These are phyloP conservation scores for Cistogaster globosa DNA, from an alignment of 2,888 invertebrate species.

Conservation along the genomic window DNA sequence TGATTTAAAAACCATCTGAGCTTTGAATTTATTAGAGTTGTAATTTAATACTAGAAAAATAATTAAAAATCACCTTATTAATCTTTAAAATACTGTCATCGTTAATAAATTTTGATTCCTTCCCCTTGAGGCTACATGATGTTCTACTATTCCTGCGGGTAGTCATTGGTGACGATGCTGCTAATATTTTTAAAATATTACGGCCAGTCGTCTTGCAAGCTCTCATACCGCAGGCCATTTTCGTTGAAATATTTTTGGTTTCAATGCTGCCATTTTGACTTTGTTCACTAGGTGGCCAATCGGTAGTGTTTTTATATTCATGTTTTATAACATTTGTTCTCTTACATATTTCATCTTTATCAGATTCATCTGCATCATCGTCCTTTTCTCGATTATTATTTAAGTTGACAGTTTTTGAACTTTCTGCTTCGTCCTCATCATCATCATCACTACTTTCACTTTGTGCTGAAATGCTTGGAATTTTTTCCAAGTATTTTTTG, in stretches of 20 bases:
- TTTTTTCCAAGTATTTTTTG: conserved; percentile 60
- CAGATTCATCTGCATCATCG: conserved; percentile 46
- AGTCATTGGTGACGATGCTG: conserved; percentile 40
- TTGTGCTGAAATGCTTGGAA: conserved; percentile 66
- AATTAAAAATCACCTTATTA: conserved; percentile 79
- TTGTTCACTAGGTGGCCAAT: conserved; percentile 57
- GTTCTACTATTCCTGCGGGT: conserved; percentile 49
- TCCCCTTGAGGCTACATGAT: conserved; percentile 26
- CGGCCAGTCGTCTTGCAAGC: conserved; percentile 62
- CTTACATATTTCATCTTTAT: conserved; percentile 47
- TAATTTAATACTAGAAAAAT: not conserved
- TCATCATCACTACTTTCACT: conserved; percentile 67
- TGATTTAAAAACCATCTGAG: no score
- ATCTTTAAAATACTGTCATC: conserved; percentile 77
- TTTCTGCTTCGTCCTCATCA: conserved; percentile 30
- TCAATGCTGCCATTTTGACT: conserved; percentile 16
- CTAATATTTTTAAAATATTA: conserved; percentile 61
- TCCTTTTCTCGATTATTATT: not conserved
- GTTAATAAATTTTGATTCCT: conserved; percentile 23
- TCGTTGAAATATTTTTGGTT: conserved; percentile 68
- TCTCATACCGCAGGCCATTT: conserved; percentile 62
- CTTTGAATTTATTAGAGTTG: no score
- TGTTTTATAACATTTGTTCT: conserved; percentile 62
- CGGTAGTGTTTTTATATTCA: conserved; percentile 59
- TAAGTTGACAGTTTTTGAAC: not conserved